phyloP scores from a whole-genome alignment of 2,888 invertebrate genomes.

The Entomobrya multifasciata region DNA sequence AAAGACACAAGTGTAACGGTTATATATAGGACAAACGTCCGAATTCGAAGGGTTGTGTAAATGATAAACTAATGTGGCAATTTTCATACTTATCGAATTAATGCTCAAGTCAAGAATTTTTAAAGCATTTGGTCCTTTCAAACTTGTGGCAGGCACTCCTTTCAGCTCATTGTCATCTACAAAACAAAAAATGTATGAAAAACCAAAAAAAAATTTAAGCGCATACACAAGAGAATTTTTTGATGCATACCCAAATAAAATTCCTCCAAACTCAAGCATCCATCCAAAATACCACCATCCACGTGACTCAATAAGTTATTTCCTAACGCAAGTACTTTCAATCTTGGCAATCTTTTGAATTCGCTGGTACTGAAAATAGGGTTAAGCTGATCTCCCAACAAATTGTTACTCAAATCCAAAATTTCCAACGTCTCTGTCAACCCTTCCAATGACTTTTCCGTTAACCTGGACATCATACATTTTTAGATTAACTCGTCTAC shows the following conservation, averaged over 20 bases:
- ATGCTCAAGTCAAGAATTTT: conserved; percentile 88
- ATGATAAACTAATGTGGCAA: too few species aligned
- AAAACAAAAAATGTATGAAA: too few species aligned
- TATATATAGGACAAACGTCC: not conserved
- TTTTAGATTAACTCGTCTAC: too few species aligned
- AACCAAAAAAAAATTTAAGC: too few species aligned
- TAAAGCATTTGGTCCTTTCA: conserved; percentile 90
- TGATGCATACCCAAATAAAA: conserved; percentile 89
- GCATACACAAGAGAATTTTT: too few species aligned
- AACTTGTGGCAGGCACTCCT: conserved; percentile 88
- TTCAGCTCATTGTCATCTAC: conserved; percentile 91
- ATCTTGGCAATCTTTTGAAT: conserved; percentile 88
- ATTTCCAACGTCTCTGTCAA: conserved; percentile 64
- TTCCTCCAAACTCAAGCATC: conserved; percentile 89
- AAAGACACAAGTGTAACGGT: too few species aligned
- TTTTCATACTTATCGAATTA: conserved; percentile 92
- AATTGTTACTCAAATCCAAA: conserved; percentile 87
- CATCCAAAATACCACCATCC: conserved; percentile 93
- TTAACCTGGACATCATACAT: too few species aligned
- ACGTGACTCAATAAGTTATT: conserved; percentile 91
- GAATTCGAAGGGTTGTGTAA: not conserved
- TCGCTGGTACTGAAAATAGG: conserved; percentile 94
- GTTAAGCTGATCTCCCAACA: conserved; percentile 93
- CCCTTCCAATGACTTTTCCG: conserved; percentile 83
- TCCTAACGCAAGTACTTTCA: conserved; percentile 89